phyloP scores from a whole-genome alignment of 2,797 vertebrate genomes.

The Galaxias olidus region DNA sequence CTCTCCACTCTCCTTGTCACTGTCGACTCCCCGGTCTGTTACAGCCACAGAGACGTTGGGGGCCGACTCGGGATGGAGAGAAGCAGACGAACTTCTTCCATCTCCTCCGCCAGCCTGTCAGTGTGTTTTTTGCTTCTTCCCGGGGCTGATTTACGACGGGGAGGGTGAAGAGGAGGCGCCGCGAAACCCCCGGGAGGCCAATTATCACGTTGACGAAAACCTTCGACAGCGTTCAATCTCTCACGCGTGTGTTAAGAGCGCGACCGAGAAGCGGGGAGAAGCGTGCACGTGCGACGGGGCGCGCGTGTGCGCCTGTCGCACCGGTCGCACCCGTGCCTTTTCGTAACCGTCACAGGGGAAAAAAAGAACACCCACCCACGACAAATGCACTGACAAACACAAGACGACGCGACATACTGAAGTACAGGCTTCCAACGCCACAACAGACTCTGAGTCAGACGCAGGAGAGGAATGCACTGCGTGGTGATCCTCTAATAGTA shows the following conservation, averaged over 20 bases:
- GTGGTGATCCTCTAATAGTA: too few species aligned
- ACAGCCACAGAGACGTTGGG: slow-evolving; percentile 35
- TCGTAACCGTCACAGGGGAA: too few species aligned
- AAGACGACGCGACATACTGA: slow-evolving; percentile 27
- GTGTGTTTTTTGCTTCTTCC: too few species aligned
- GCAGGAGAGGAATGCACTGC: too few species aligned
- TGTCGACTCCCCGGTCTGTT: not conserved
- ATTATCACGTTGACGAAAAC: slow-evolving; percentile 77
- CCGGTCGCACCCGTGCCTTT: too few species aligned
- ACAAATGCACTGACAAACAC: slow-evolving; percentile 18
- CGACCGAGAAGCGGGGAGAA: not conserved
- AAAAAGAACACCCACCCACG: too few species aligned
- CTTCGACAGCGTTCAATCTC: slow-evolving; percentile 68
- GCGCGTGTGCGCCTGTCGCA: too few species aligned
- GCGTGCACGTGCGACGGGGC: too few species aligned
- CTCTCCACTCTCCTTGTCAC: slow-evolving; percentile 33
- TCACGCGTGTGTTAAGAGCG: slow-evolving; percentile 23
- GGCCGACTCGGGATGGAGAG: slow-evolving; percentile 46
- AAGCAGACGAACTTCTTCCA: slow-evolving; percentile 54
- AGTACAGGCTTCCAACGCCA: not conserved
- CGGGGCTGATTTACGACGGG: slow-evolving; percentile 64
- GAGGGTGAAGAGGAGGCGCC: slow-evolving; percentile 27
- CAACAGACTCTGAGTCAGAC: too few species aligned
- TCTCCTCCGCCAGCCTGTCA: slow-evolving; percentile 29
- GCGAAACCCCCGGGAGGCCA: slow-evolving; percentile 72